Base-by-base conservation (phyloP, 2,797 vertebrate genomes). In the Chromis chromis region DNA sequence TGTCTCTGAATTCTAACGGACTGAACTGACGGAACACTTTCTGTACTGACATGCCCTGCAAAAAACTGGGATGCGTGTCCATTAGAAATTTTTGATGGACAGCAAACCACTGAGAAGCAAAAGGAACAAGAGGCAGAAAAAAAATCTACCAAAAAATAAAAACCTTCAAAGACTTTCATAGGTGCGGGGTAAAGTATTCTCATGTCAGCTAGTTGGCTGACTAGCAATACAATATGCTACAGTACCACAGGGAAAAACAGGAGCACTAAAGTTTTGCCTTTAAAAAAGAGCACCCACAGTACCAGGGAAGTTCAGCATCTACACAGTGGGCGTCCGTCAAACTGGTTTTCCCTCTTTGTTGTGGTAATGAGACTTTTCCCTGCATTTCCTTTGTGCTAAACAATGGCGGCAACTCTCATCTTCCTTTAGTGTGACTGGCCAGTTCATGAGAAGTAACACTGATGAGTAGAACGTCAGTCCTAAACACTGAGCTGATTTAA, bases 1-100 rank as follows among this genome's bases (percentile, higher is more conserved):
- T 65, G 46, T 71, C 56, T 63, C 36, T 80, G 65, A 74, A 76
- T 76, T 73, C 9, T 53, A 82, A 84, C 62, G 21, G 36, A 42
- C 52, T 60, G 70, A 68, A 58, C 24, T 61, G 50, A 71, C 27
- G 3, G 48, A 19, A 55, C 21, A 73, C 31, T 70, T 59, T 65
- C 53, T 72, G 54, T 52, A 54, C 59, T 74, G 59, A 74, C 73
- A 70, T 58, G 46, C 19, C 17, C 39, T 65, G 33, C 33, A 68
- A 68, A 27, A 61, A 44, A 39, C 46, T 24, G 31, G 40, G 21
- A 66, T 67, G 36, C 40, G 14, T 61, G 58, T 58, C 76, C 40
- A 70, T 44, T 39, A 56, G 31, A 71, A 22, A 61, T 61, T 40
- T 77, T 65, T 79, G 62, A 86, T 68, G 12, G 42, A 25, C 17